Base-by-base conservation (phyloP, 2,797 vertebrate genomes). In the Morelia viridis region DNA sequence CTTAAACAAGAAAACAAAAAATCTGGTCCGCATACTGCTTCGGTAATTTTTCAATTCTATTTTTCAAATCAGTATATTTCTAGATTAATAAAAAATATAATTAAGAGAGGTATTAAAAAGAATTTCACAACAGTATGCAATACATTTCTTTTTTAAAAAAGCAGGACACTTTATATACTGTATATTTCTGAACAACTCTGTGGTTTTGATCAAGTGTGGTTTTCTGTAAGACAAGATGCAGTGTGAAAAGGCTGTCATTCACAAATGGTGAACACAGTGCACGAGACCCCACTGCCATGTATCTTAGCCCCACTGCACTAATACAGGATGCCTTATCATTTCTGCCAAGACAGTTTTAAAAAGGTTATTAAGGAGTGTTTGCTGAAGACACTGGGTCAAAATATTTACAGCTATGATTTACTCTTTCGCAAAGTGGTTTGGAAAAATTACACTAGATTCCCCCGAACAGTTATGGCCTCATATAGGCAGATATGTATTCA, bases 1-100 rank as follows among this genome's bases (percentile, higher is more conserved):
- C 95, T 96, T 94, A n/a, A 76, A 94, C 58, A 95, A 95, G 65
- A 90, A 93, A 92, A 94, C 6, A n/a, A 24, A 93, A 41, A 58
- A 5, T 91, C 58, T 60, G 22, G 9, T 95, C 91, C 31, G 76
- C 57, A 93, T 50, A 87, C 8, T 61, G 61, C 31, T 86, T 0
- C 88, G 87, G 13, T 94, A 80, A 92, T 24, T 89, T 88, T 91
- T 1, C 0, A 15, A 90, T 60, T 93, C 41, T 57, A 57, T 89
- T 91, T 71, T 90, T 60, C 80, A 31, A 92, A 26, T 22, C 84
- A 31, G 1, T 58, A 86, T 92, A 87, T 60, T 93, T 61, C 68
- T 89, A 92, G 86, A 5, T 12, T 22, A 89, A 93, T 94, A 87
- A 93, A 24, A 93, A 7, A 86, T 8, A 58, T 35, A 53, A 53